These are phyloP conservation scores for Trissoscelio sp. DNA, from an alignment of 2,888 invertebrate species.

Conservation along the genomic window DNA sequence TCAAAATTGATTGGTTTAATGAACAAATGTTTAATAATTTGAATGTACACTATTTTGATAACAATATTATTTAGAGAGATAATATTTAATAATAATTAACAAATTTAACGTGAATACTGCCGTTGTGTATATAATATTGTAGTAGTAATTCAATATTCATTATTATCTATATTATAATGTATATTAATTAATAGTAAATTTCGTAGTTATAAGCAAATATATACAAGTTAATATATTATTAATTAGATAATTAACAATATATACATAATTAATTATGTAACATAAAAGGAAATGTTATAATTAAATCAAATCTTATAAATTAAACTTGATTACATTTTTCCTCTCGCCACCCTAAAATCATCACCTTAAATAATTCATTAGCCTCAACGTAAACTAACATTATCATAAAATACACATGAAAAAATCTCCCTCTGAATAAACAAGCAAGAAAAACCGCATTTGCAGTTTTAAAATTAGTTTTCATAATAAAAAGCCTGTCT, in stretches of 20 bases:
- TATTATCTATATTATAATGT: neutral
- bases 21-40: too few relatives aligned
- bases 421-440: slow-evolving; percentile 17
- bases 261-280: neutral
- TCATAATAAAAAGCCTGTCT: neutral
- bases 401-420: slow-evolving; percentile 15
- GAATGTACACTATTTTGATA: too few relatives aligned
- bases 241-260: neutral
- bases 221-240: neutral
- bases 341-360: neutral
- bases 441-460: neutral
- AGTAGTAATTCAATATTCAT: neutral
- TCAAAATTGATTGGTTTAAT: too few relatives aligned
- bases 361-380: neutral
- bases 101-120: neutral
- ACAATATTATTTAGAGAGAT: too few relatives aligned
- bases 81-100: too few relatives aligned
- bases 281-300: neutral
- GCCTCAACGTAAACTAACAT: neutral
- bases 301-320: neutral
- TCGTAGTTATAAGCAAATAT: neutral
- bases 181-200: neutral
- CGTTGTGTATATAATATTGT: neutral
- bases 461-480: slow-evolving; percentile 5
- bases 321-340: neutral